phyloP scores from a whole-genome alignment of 2,113 vertebrate genomes.

The Sylvilagus bachmani region DNA sequence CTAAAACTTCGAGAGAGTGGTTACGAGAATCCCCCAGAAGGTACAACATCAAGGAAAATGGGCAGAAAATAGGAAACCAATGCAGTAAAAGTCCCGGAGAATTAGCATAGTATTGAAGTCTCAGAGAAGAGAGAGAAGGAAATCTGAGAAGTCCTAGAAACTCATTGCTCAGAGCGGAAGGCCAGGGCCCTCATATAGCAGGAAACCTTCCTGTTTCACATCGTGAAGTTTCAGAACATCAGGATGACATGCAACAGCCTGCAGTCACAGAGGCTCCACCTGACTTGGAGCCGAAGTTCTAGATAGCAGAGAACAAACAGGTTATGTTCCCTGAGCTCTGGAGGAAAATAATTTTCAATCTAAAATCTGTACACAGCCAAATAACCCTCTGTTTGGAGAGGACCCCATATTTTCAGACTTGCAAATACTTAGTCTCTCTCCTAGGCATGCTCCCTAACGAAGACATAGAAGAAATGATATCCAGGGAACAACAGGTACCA shows the following conservation, averaged over 20 bases:
- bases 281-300: not conserved
- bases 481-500: not conserved
- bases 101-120: not conserved
- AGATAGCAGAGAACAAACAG: not conserved
- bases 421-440: not conserved
- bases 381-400: not conserved
- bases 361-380: not conserved
- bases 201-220: not conserved
- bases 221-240: slow-evolving; percentile 45
- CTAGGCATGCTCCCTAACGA: not conserved
- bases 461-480: not conserved
- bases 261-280: not conserved
- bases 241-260: not conserved
- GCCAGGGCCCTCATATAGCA: not conserved
- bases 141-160: not conserved
- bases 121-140: not conserved
- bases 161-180: not conserved
- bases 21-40: not conserved
- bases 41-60: not conserved
- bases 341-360: not conserved
- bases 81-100: not conserved
- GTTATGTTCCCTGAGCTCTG: not conserved
- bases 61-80: not conserved
- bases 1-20: not conserved
- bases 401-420: not conserved